phyloP scores from a whole-genome alignment of 2,797 vertebrate species.

The Thaleichthys pacificus region DNA sequence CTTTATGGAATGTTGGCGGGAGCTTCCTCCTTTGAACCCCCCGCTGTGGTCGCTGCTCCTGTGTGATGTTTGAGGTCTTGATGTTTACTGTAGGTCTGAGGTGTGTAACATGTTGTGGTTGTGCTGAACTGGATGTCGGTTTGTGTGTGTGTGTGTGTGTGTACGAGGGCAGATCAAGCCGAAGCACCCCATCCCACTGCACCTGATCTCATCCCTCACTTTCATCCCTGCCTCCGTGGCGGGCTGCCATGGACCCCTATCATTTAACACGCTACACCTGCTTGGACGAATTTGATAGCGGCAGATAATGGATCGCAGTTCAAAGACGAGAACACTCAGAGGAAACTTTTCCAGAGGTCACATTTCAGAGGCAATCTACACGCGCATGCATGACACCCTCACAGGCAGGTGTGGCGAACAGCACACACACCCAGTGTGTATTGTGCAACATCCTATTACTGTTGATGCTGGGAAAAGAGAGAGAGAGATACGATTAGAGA shows the following conservation, averaged over 20 bases:
- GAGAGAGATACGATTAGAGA: not conserved
- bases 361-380: constrained; percentile 53
- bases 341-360: constrained; percentile 60
- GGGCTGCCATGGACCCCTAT: constrained; percentile 52
- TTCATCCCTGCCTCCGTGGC: constrained; percentile 58
- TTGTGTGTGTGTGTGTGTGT: not conserved
- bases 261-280: constrained; percentile 63
- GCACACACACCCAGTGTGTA: not conserved
- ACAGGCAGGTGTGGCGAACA: too few species aligned
- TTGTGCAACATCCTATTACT: not conserved
- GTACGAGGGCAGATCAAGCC: not conserved
- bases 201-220: constrained; percentile 44
- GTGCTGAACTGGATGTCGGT: not conserved
- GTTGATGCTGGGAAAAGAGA: not conserved
- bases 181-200: constrained; percentile 9
- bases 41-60: constrained; percentile 27
- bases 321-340: constrained; percentile 48
- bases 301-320: constrained; percentile 63
- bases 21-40: too few species aligned
- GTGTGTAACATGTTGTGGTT: not conserved
- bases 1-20: too few species aligned
- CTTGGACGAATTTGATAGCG: constrained; percentile 56
- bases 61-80: not conserved
- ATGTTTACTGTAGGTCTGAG: constrained; percentile 7
- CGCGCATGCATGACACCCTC: not conserved